Evolutionary conservation across 35 echinoderm and acorn worm genomes (phyloP), one percentile per base, ranked within the genome.

Genomic region (Lytechinus pictus): DNA sequence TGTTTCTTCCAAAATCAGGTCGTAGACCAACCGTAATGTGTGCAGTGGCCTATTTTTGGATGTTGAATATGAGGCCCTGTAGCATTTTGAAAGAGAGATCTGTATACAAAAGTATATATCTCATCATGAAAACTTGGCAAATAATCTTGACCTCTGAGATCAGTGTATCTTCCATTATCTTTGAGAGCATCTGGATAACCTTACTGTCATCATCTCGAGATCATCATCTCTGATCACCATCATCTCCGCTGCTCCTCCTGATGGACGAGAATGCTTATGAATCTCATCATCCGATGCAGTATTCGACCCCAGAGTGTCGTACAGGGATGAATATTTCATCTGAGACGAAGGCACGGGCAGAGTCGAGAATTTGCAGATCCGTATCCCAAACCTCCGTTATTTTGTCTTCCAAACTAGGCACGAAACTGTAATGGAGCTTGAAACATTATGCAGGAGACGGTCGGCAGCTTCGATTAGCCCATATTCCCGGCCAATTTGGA

Each of bases 261-360:
- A 89, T 27, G 27, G 52, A 53, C 87, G 87, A 90, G 88, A 44
- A 14, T 54, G 52, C 10, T 54, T 54, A 44, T 52, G 88, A 90
- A 90, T 90, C 92, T 93, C 92, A 57, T 93, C 92, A 93, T 93
- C 53, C 54, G 55, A 93, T 54, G 57, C 55, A 27, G 55, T 6
- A 93, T 27, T 29, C 13, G 33, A 33, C 60, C 10, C 86, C 27
- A 28, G 60, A 86, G 51, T 95, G 61, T 86, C 60, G 52, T 95
- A 28, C 52, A 5, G 44, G 51, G 94, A 95, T 87, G 86, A 72
- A 95, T 87, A 86, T 95, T 87, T 87, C 55, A 86, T 87, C 88
- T 90, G 28, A 33, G 88, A 90, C 52, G 29, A 79, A 79, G 66
- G 66, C 66, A 79, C 66, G 7, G 88, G n/a, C 88, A 90, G 88